Conservation (phyloP, 2,797 vertebrate genomes). For the Anguilla anguilla region DNA sequence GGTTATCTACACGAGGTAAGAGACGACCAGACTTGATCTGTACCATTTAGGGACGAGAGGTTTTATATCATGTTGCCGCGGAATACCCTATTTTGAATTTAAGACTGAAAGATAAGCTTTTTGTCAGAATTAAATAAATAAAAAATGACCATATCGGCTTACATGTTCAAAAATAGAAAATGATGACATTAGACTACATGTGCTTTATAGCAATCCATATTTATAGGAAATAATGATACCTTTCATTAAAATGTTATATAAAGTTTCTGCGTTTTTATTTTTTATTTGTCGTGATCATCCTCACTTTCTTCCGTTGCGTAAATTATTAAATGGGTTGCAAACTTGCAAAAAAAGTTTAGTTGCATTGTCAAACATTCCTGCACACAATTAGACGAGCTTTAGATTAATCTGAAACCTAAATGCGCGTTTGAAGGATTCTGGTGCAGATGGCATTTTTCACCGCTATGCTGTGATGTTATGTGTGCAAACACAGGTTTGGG, state of each 20-base stretch:
- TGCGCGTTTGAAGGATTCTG: background rate
- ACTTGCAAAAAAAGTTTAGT: background rate
- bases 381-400: background rate
- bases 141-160: background rate
- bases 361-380: background rate
- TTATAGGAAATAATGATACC: background rate
- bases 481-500: background rate
- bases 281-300: background rate
- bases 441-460: background rate
- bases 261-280: background rate
- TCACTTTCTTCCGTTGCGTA: background rate
- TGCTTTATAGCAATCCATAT: background rate
- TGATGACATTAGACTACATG: background rate
- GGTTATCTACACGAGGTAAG: constrained; percentile 86
- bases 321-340: background rate
- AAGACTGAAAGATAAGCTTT: background rate
- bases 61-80: background rate
- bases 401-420: background rate
- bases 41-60: background rate
- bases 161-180: background rate
- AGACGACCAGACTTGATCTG: background rate
- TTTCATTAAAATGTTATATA: background rate
- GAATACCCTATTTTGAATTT: background rate
- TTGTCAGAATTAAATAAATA: background rate
- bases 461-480: background rate